A percentile compares a stretch with the other conserved stretches of the same genome.
Conservation (phyloP, 2,113 vertebrate species). For the Psilopsiagon aymara region DNA sequence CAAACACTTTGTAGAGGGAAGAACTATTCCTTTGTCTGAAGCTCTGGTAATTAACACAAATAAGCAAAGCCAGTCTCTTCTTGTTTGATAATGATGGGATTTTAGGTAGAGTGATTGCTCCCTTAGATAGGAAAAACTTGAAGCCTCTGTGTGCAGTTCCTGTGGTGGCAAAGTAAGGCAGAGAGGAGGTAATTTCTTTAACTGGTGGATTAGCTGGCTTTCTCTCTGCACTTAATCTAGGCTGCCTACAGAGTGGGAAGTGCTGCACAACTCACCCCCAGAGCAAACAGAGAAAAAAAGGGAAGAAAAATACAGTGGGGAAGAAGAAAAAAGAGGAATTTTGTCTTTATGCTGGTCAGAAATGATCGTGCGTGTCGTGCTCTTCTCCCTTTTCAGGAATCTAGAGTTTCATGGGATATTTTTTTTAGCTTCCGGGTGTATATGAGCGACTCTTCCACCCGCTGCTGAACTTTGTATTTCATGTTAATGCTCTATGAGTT, state of each 20-base stretch:
- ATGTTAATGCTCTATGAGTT: neutral
- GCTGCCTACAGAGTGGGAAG: neutral
- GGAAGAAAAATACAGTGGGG: neutral
- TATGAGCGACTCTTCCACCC: neutral
- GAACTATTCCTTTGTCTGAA: neutral
- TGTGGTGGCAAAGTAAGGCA: neutral
- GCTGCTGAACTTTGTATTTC: neutral
- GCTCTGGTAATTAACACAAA: constrained; percentile 35
- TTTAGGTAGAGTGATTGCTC: neutral
- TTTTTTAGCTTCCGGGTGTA: neutral
- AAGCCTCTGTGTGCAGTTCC: neutral
- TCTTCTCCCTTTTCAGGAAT: neutral
- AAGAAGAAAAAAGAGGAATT: neutral
- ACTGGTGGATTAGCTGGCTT: neutral
- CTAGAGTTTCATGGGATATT: fast-evolving
- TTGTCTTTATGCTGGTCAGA: neutral
- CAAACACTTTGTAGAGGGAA: neutral
- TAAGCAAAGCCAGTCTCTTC: neutral
- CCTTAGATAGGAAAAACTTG: neutral
- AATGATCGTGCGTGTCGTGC: neutral
- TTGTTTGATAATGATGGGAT: neutral
- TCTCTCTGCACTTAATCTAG: neutral
- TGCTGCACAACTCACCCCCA: neutral
- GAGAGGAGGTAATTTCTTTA: neutral
- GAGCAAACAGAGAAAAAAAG: neutral